Conservation (phyloP, 2,888 invertebrate genomes). For the Chrysolina oricalcia region DNA sequence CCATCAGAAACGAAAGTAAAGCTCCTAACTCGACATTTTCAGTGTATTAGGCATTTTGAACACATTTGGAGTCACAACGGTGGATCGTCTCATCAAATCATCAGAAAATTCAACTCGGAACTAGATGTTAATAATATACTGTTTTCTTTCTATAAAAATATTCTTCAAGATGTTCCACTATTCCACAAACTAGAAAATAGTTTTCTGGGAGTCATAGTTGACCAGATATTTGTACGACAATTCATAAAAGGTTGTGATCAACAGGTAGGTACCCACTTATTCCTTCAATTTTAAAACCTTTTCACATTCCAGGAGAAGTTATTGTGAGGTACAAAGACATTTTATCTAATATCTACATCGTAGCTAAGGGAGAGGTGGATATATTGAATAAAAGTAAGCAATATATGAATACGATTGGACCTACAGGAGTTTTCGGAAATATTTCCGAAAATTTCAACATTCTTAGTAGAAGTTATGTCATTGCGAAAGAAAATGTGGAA, state of each 20-base stretch:
- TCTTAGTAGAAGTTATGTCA: conserved; percentile 29
- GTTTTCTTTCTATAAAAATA: conserved; percentile 30
- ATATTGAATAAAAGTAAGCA: conserved; percentile 37
- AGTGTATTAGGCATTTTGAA: conserved; percentile 43
- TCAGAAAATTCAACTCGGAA: conserved; percentile 5
- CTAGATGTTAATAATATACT: conserved; percentile 28
- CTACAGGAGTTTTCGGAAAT: conserved; percentile 46
- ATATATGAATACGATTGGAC: conserved; percentile 36
- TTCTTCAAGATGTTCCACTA: conserved; percentile 38
- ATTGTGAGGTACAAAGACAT: conserved; percentile 46
- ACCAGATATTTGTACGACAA: conserved; percentile 31
- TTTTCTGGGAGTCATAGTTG: conserved; percentile 40
- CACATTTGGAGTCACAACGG: conserved; percentile 35
- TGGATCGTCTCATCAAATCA: background rate
- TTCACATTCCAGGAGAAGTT: conserved; percentile 39
- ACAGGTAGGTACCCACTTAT: background rate
- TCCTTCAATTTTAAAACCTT: background rate
- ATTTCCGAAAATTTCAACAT: conserved; percentile 30
- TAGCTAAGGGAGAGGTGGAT: conserved; percentile 45
- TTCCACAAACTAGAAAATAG: conserved; percentile 35
- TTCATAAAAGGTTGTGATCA: conserved; percentile 46
- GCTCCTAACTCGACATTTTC: background rate
- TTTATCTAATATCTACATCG: conserved; percentile 44
- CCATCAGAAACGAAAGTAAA: background rate
- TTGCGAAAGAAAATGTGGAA: conserved; percentile 46